Evolutionary conservation across 2,888 invertebrate genomes (phyloP).

Genomic region (Pandemis corylana): DNA sequence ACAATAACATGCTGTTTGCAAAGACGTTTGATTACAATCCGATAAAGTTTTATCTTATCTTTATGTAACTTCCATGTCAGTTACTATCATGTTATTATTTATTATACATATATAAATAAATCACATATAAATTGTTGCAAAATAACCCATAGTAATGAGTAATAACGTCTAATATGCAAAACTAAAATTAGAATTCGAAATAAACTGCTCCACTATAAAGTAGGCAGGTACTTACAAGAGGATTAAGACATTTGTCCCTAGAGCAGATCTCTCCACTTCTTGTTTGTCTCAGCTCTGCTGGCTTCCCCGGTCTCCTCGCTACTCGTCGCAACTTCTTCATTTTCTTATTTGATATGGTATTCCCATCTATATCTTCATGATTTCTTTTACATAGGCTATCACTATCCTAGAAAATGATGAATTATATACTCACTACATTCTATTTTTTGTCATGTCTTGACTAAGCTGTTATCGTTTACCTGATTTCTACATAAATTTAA

Average conservation of each 20-base stretch:
- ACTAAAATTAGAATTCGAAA: not conserved
- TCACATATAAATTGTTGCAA: too few relatives aligned
- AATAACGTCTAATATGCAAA: too few relatives aligned
- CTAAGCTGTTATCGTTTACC: conserved; percentile 54
- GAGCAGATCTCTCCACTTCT: conserved; percentile 87
- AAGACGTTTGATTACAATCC: not conserved
- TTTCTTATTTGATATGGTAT: conserved; percentile 91
- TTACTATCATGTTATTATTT: too few relatives aligned
- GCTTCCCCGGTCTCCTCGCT: conserved; percentile 89
- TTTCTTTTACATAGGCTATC: conserved; percentile 81
- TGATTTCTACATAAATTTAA: conserved; percentile 84
- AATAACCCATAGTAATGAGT: too few relatives aligned
- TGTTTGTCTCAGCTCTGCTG: conserved; percentile 69
- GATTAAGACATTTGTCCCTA: conserved; percentile 88
- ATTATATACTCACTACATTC: conserved; percentile 2
- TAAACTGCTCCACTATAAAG: conserved; percentile 13
- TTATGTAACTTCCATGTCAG: not conserved
- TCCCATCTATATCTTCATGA: conserved; percentile 88
- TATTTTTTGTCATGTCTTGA: not conserved
- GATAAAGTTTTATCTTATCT: not conserved
- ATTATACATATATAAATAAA: too few relatives aligned
- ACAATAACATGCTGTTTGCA: not conserved
- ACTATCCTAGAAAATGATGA: conserved; percentile 56
- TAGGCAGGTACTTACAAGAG: conserved; percentile 84
- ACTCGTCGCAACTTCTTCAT: conserved; percentile 93